Base-by-base conservation (phyloP, 2,888 invertebrate species). In the Ophonus ardosiacus region DNA sequence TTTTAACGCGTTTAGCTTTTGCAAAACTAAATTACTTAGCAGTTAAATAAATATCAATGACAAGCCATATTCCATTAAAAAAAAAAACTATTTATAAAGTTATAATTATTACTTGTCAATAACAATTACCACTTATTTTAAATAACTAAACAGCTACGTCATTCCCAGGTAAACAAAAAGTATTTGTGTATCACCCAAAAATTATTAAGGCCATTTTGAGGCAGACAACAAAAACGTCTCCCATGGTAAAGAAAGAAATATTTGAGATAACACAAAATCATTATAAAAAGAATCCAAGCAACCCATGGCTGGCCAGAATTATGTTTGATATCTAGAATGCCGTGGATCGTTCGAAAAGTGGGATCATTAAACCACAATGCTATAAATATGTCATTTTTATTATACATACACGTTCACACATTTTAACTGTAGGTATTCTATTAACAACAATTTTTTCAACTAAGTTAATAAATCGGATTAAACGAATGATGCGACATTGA, bases 371-470 rank as follows among this genome's bases (percentile, higher is more conserved):
- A 56, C 24, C 57, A 59, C 61, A 43, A 17, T 38, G 83, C 83
- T 76, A 84, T 84, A 84, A 84, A 84, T 84, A 84, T 84, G 84
- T 84, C 84, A 84, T 84, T 79, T 79, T 84, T 84, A 84, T 84
- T 84, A 84, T 79, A 65, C 84, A 84, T 78, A 78, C 78, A 84
- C 43, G 78, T 84, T 78, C 43, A 51, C 61, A 84, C 79, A 65
- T 79, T 78, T 84, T 74, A 38, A 57, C 38, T 81, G n/a, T 21
- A 65, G n/a, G 4, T 51, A 51, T 51, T 51, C 43, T 31, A 15
- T 51, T 51, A 51, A 8, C 43, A 31, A 31, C 43, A 51, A 13
- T 51, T 51, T 51, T 65, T 13, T n/a, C 21, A 8, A 61, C 8
- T 13, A 0, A 7, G 65, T n/a, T 21, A 6, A 17, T 13, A 17